A percentile compares a stretch with the other conserved stretches of the same genome.
Conservation (phyloP, 2,888 invertebrate genomes). For the Caenorhabditis auriculariae region DNA sequence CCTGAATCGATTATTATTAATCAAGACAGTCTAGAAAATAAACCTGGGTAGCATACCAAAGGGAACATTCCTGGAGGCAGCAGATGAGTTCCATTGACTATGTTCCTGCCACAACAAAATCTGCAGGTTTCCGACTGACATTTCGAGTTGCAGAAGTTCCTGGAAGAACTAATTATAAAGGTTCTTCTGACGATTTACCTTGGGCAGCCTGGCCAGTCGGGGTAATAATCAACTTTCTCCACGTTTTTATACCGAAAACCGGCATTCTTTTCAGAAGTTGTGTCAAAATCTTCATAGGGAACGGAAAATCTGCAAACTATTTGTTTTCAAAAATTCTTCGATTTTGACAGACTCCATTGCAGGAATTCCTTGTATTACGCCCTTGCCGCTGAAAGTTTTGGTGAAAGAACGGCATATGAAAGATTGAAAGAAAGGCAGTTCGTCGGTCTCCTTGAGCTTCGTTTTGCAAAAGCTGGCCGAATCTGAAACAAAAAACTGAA, state of each 20-base stretch:
- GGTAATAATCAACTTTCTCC: conserved; percentile 46
- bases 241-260: conserved; percentile 51
- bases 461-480: conserved; percentile 32
- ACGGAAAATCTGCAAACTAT: conserved; percentile 15
- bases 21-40: conserved; percentile 1
- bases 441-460: conserved; percentile 17
- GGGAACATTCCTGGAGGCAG: conserved; percentile 40
- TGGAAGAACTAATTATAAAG: not conserved
- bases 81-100: conserved; percentile 18
- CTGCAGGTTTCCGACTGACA: conserved; percentile 26
- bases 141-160: conserved; percentile 17
- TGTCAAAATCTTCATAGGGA: conserved; percentile 36
- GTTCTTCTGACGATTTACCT: conserved; percentile 7
- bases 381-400: conserved; percentile 14
- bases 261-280: conserved; percentile 36
- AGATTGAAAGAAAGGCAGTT: conserved; percentile 40
- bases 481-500: conserved; percentile 21
- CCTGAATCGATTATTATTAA: conserved; percentile 22
- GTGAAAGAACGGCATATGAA: conserved; percentile 49
- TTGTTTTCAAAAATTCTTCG: not conserved
- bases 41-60: conserved; percentile 32
- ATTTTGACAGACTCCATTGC: conserved; percentile 14
- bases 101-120: conserved; percentile 26
- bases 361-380: conserved; percentile 29
- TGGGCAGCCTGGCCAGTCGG: conserved; percentile 41